Base-by-base conservation (phyloP, 2,113 vertebrate genomes). In the Pseudopipra pipra region DNA sequence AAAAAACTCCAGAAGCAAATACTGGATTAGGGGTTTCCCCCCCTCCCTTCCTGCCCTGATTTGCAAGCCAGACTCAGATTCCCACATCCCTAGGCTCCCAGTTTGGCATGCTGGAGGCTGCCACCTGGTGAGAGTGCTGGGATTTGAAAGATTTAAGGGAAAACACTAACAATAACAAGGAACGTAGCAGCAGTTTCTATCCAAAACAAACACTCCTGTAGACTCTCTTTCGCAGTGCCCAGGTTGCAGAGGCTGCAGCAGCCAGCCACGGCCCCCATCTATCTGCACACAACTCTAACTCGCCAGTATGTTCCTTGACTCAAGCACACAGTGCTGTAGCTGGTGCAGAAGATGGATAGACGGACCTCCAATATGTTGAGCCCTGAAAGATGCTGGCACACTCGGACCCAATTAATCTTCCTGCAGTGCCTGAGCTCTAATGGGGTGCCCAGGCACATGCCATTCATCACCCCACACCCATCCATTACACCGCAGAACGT, bases 401-500 rank as follows among this genome's bases (percentile, higher is more conserved):
- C 74, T 79, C 84, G 12, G 19, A 93, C 88, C 62, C 87, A 90
- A 97, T 98, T 92, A 74, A 97, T 98, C 97, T 97, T 96, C 44
- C 87, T 11, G 8, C 72, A 95, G 86, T 31, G 58, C 87, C 87
- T 82, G 80, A 47, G 89, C 73, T 96, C 73, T 96, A 96, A 96
- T 89, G 58, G 82, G 31, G 63, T 79, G 76, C 52, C 43, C 58
- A 82, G 91, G 87, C 91, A 81, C 4, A 46, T 2, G 9, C 67
- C 94, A 96, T 98, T 91, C 97, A 97, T 98, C 98, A 98, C 47
- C 76, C 33, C 31, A 62, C 31, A 46, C 39, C 68, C 5, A 98
- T 98, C 92, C 87, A 97, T 98, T 97, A 98, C 2, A 4, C 58
- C 13, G 65, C 73, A 65, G 81, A 90, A 92, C n/a, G 39, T n/a